Evolutionary conservation across 2,797 vertebrate genomes (phyloP), one percentile per base, ranked within the genome.

Genomic region (Arrhamphus sclerolepis): DNA sequence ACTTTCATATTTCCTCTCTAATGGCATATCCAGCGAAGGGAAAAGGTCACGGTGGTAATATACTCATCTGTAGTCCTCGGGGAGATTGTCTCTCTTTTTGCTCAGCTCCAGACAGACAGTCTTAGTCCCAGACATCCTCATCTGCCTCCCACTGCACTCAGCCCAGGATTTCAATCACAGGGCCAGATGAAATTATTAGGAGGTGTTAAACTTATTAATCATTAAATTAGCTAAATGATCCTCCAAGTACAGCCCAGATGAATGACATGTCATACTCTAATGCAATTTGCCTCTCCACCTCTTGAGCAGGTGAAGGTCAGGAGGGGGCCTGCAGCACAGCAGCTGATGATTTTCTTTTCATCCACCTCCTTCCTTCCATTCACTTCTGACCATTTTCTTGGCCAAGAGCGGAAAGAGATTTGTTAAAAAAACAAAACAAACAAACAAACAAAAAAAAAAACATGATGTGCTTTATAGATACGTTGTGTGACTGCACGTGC

Each of bases 201-300:
- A 95, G 94, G 95, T 97, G 96, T 96, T 97, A 96, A 97, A 97
- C 94, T 93, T 97, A 96, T 97, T 97, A 97, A 96, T 97, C 95
- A 96, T 97, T 95, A 95, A 96, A 97, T 98, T 97, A 96, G 94
- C 93, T 95, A 95, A 97, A 97, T 95, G 94, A 96, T 96, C 94
- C 94, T 95, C 92, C 91, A 94, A 95, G 94, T 95, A 93, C 92
- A 89, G 89, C 85, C 74, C 90, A 95, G 94, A 96, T 96, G 94
- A 97, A 97, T 95, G 93, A 92, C 94, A 90, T 95, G 94, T 93
- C 94, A 95, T 95, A 93, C 93, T 94, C 91, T 96, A 96, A 96
- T 95, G 94, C 92, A 96, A 94, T 97, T 96, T 96, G 93, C 94
- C 90, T 94, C 93, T 92, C 89, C 88, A 89, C 94, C 89, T 94